These are phyloP conservation scores for Serranus cabrilla DNA, from an alignment of 2,797 vertebrate species.

Conservation along the genomic window DNA sequence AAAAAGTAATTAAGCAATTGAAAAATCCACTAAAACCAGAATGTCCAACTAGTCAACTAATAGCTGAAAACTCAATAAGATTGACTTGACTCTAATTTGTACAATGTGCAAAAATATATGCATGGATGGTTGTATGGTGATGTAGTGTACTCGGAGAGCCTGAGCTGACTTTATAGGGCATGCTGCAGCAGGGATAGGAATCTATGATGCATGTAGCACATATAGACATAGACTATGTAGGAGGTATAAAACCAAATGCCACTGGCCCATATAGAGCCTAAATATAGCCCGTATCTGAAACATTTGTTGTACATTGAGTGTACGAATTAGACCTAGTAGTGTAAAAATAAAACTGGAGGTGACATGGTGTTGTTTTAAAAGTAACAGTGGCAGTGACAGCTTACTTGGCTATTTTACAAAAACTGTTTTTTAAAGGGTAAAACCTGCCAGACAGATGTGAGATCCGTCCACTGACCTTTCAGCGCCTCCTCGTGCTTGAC, in stretches of 20 bases:
- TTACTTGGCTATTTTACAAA: too few relatives aligned
- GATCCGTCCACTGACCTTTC: slow-evolving; percentile 70
- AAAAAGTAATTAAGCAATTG: too few relatives aligned
- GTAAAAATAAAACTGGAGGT: background rate
- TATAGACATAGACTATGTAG: background rate
- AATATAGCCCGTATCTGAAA: background rate
- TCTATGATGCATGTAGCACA: background rate
- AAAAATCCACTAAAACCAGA: too few relatives aligned
- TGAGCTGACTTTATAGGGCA: background rate
- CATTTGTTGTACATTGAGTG: background rate
- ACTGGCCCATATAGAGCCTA: too few relatives aligned
- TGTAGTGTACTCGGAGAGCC: background rate
- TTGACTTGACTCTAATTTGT: background rate
- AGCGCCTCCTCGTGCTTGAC: slow-evolving; percentile 70
- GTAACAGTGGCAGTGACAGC: background rate
- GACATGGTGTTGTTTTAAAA: background rate
- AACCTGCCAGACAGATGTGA: background rate
- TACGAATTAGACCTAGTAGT: too few relatives aligned
- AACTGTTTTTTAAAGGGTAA: background rate
- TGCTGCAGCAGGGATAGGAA: background rate
- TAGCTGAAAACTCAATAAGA: too few relatives aligned
- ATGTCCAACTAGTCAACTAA: too few relatives aligned
- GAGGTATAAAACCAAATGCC: too few relatives aligned
- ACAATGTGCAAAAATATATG: background rate
- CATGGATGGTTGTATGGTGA: background rate